These are phyloP conservation scores for Agonopterix alstromeriana DNA, from an alignment of 2,888 invertebrate species.

Conservation along the genomic window DNA sequence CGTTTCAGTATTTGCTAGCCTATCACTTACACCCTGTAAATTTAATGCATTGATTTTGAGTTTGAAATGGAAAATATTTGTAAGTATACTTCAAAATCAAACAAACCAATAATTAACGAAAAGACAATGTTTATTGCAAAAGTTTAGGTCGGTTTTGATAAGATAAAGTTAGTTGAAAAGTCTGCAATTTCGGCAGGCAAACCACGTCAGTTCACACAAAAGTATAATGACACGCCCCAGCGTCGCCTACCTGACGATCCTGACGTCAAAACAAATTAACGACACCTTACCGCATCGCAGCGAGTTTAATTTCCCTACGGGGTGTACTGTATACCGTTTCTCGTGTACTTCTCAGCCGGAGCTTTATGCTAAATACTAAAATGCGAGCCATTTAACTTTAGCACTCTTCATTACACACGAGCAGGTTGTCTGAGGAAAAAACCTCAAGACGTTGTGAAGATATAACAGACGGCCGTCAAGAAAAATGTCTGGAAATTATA, in stretches of 20 bases:
- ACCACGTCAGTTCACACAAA: constrained; percentile 3
- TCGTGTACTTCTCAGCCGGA: neutral
- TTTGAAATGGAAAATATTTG: no score
- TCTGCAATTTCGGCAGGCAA: constrained; percentile 1
- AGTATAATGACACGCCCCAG: constrained; percentile 3
- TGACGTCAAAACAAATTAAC: constrained; percentile 60
- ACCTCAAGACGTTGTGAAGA: neutral
- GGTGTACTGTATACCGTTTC: constrained; percentile 19
- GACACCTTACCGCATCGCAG: constrained; percentile 34
- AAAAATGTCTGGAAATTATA: constrained; percentile 5
- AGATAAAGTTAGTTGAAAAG: no score
- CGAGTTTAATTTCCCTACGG: constrained; percentile 70
- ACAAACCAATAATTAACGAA: no score
- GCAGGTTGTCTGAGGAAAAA: neutral
- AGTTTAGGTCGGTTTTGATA: no score
- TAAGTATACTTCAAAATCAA: no score
- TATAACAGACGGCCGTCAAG: constrained; percentile 3
- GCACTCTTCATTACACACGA: neutral
- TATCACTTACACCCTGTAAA: no score
- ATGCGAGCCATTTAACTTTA: neutral
- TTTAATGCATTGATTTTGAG: no score
- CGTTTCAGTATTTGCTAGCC: no score
- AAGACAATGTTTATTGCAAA: no score
- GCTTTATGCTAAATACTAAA: neutral
- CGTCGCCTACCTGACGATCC: constrained; percentile 17